phyloP scores from a whole-genome alignment of 2,888 invertebrate species.

The Nebria brevicollis region DNA sequence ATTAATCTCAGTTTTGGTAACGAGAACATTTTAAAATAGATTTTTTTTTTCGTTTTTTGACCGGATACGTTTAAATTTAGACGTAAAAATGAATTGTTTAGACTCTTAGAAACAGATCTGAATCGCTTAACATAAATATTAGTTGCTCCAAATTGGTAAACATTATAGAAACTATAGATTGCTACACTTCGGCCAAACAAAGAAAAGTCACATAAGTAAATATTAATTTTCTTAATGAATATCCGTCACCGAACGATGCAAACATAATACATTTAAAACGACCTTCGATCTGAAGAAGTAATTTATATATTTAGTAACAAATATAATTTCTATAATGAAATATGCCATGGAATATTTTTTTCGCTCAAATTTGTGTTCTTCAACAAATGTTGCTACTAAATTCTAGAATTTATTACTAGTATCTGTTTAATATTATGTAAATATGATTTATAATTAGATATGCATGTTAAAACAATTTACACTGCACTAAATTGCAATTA shows the following conservation, averaged over 20 bases:
- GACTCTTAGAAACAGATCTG: neutral
- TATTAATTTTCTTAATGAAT: conserved; percentile 42
- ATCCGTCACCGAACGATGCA: conserved; percentile 5
- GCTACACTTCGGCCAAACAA: conserved; percentile 11
- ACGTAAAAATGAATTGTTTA: no score
- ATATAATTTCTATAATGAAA: neutral
- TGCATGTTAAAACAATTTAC: no score
- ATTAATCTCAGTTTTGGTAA: no score
- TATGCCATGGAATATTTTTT: neutral
- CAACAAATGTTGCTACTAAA: no score
- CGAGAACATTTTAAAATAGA: no score
- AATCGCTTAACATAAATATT: neutral
- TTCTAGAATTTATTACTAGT: no score
- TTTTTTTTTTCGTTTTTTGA: no score
- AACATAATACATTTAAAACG: conserved; percentile 2
- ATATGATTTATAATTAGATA: no score
- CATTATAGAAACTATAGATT: conserved; percentile 30
- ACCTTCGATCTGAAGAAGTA: neutral
- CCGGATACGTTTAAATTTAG: no score
- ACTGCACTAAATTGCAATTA: no score
- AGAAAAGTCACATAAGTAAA: conserved; percentile 19
- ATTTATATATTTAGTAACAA: conserved; percentile 1
- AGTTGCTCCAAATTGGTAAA: conserved; percentile 27
- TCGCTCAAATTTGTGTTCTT: neutral
- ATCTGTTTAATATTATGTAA: no score